Conservation (phyloP, 1,140 invertebrate genomes). For the Diorhabda sublineata region DNA sequence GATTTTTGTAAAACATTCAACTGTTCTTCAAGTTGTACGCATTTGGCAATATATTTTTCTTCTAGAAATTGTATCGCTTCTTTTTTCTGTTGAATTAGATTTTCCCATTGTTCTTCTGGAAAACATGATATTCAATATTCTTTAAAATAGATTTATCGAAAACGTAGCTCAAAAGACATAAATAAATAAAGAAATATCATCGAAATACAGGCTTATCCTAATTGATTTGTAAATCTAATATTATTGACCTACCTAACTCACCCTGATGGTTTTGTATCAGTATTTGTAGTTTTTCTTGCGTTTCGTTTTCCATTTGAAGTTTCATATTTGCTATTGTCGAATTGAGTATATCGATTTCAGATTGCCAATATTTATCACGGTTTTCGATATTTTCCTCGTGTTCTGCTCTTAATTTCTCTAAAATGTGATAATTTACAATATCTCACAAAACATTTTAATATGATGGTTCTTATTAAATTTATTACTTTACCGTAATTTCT, state of each 20-base stretch:
- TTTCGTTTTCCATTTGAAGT: conserved; percentile 50
- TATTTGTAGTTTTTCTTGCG: conserved; percentile 45
- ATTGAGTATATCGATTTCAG: conserved; percentile 44
- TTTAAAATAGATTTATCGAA: no score
- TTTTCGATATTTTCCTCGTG: conserved; percentile 45
- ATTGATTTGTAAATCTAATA: no score
- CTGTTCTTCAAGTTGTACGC: conserved; percentile 49
- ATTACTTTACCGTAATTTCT: no score
- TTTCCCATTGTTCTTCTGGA: conserved; percentile 53
- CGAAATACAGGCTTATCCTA: no score
- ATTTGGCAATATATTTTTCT: conserved; percentile 52
- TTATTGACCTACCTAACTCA: conserved; percentile 46
- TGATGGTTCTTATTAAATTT: no score
- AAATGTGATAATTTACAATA: not conserved
- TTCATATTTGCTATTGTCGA: conserved; percentile 49
- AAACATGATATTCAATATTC: conserved; percentile 8
- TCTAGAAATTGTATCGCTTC: conserved; percentile 51
- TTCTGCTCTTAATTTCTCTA: conserved; percentile 46
- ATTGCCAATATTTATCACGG: conserved; percentile 45
- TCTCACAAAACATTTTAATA: no score
- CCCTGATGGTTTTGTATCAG: conserved; percentile 46
- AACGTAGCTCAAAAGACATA: no score
- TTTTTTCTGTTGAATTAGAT: conserved; percentile 52
- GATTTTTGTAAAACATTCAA: conserved; percentile 45
- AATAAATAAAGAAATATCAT: no score